Evolutionary conservation across 2,797 vertebrate species (phyloP), one percentile per base, ranked within the genome.

Genomic region (Sebastes flavidus): DNA sequence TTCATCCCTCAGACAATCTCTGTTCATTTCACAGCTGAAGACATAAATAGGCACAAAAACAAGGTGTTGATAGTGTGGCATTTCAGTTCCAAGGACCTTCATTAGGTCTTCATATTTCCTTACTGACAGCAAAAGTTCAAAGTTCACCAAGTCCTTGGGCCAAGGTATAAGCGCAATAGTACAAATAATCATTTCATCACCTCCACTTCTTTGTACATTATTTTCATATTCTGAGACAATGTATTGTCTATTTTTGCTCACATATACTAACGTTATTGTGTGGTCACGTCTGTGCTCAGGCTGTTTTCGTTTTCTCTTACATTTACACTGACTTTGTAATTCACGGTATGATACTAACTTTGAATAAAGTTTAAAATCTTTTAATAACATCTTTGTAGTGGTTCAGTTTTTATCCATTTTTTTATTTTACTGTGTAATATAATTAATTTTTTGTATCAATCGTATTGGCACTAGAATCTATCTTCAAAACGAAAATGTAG

Each of bases 321-420:
- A 27, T 55, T 66, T 38, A 55, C 49, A 65, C 8, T 42, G 20
- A 63, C 75, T 55, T 59, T 82, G 59, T 78, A 49, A 36, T 59
- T 72, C 16, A 60, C 70, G n/a, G 9, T 61, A 30, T 59, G 8
- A 82, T 24, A 38, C 54, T 82, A 29, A 55, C 69, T 70, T 62
- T 75, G 38, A 89, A 80, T 89, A 89, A 85, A 85, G n/a, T 71
- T 61, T 38, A 4, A 66, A 30, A 46, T 73, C 18, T 65, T 87
- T 83, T 74, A 78, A 61, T 70, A 29, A 74, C 12, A 42, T 36
- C 8, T 65, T 63, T 67, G 16, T 22, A n/a, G 30, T n/a, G 5
- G 2, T n/a, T 29, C 13, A 42, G 14, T 58, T 73, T 52, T 27
- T 24, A 42, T 6, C 16, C 6, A 18, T 10, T n/a, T 29, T 36